Evolutionary conservation across 1,140 invertebrate genomes (phyloP).

Genomic region (Hycleus cichorii): DNA sequence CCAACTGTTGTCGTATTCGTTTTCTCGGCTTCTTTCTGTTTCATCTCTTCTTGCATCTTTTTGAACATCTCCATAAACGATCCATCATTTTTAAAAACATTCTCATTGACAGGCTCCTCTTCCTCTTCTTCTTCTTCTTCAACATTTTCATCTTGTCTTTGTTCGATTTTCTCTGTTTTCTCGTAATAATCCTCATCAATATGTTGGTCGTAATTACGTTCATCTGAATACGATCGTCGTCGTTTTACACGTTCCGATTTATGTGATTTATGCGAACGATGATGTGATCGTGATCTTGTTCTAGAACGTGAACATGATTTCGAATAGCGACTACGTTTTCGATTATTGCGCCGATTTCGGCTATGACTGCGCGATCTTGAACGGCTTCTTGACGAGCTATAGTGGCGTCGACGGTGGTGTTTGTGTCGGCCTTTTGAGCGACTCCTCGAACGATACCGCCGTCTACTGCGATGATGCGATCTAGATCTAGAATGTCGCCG

Average conservation of each 20-base stretch:
- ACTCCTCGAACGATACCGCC: constrained; percentile 25
- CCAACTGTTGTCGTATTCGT: neutral
- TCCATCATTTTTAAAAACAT: constrained; percentile 75
- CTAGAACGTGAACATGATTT: constrained; percentile 24
- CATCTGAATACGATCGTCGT: constrained; percentile 33
- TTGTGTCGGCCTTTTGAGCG: constrained; percentile 30
- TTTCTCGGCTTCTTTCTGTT: constrained; percentile 29
- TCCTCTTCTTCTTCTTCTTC: constrained; percentile 31
- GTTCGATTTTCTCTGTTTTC: constrained; percentile 6
- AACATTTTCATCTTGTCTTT: constrained; percentile 28
- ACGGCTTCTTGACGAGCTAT: constrained; percentile 15
- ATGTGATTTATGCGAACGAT: constrained; percentile 37
- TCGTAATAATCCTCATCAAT: constrained; percentile 9
- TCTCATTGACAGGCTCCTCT: constrained; percentile 41
- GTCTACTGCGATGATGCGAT: constrained; percentile 19
- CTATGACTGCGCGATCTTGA: constrained; percentile 9
- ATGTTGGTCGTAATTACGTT: neutral
- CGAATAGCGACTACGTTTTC: neutral
- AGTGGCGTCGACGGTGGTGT: constrained; percentile 16
- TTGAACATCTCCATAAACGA: constrained; percentile 86
- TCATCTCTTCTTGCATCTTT: constrained; percentile 67
- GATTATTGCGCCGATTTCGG: neutral
- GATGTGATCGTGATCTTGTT: constrained; percentile 27
- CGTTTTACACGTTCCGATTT: constrained; percentile 29
- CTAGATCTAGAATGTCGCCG: constrained; percentile 21